Evolutionary conservation across 1,140 invertebrate species (phyloP), one percentile per base, ranked within the genome.

Genomic region (Drosophila takahashii): DNA sequence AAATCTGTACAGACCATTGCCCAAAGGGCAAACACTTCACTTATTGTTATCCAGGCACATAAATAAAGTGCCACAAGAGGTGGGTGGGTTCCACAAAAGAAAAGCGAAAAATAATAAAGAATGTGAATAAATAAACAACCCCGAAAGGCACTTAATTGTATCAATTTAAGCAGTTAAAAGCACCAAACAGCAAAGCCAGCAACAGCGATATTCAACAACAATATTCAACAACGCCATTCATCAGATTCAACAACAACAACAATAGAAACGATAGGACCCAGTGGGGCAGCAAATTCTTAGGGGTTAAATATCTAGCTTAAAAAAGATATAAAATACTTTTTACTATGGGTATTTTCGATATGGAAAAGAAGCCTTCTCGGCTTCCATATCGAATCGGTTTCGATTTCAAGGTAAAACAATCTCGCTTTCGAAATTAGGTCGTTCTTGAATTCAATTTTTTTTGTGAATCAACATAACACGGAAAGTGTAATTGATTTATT

Each of bases 61-160:
- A 81, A 80, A 81, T 81, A 80, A 80, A 67, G 51, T 70, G 64
- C 64, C 66, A 37, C 59, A 15, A 29, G 32, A 29, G 47, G 8
- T 26, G 60, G 39, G 26, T 13, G 51, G 27, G 15, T 32, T 22
- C 32, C 37, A 32, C 22, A 45, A 50, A 42, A 18, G 37, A 39
- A 60, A 36, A 39, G 59, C 59, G 59, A 44, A 34, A 29, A 59
- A 61, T 22, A 54, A 58, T 71, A 60, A 80, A 54, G 61, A 76
- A 58, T 50, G 42, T 32, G 51, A 80, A 52, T 59, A 73, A 80
- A 85, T 77, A 85, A 85, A 85, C 72, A 80, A 78, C 62, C 71
- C 77, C 73, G 59, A 81, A 85, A 77, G 81, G 64, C 81, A 86
- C 77, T 85, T 85, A 86, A 85, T 85, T 85, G 77, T 78, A 85